Percentiles rank a stretch among this genome's conserved stretches.
Conservation (phyloP, 2,797 vertebrate genomes). For the Tokudaia tokunoshimensis region DNA sequence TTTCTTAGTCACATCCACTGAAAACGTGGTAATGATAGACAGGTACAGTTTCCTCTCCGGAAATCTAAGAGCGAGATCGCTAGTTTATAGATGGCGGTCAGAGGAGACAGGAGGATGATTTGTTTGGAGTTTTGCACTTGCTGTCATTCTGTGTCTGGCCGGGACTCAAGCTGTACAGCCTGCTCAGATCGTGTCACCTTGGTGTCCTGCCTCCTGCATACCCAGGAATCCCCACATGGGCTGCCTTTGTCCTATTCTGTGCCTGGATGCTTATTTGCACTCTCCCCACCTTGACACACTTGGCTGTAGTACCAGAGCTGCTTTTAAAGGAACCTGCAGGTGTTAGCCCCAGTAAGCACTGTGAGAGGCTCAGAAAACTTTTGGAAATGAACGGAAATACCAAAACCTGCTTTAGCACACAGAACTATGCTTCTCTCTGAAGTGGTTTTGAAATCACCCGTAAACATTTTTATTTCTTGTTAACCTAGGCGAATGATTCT, state of each 20-base stretch:
- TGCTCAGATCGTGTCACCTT: background rate
- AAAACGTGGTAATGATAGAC: background rate
- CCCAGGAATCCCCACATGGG: background rate
- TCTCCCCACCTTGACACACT: background rate
- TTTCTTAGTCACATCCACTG: background rate
- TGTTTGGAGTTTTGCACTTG: background rate
- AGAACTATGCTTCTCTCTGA: background rate
- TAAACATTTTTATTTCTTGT: conserved; percentile 2
- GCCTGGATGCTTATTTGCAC: background rate
- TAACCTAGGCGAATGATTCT: background rate
- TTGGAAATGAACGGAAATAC: background rate
- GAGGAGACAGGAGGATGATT: background rate
- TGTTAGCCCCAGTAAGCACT: background rate
- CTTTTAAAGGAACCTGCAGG: background rate
- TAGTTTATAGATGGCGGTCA: background rate
- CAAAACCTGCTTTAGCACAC: background rate
- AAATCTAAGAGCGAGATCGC: background rate
- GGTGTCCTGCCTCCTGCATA: background rate
- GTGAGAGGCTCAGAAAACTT: background rate
- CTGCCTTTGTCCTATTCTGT: background rate
- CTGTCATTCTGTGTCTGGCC: background rate
- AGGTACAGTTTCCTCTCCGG: background rate
- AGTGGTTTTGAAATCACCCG: background rate
- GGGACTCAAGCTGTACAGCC: background rate
- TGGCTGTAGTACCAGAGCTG: background rate